Evolutionary conservation across 2,888 invertebrate genomes (phyloP).

Genomic region (Schizotus pectinicornis): DNA sequence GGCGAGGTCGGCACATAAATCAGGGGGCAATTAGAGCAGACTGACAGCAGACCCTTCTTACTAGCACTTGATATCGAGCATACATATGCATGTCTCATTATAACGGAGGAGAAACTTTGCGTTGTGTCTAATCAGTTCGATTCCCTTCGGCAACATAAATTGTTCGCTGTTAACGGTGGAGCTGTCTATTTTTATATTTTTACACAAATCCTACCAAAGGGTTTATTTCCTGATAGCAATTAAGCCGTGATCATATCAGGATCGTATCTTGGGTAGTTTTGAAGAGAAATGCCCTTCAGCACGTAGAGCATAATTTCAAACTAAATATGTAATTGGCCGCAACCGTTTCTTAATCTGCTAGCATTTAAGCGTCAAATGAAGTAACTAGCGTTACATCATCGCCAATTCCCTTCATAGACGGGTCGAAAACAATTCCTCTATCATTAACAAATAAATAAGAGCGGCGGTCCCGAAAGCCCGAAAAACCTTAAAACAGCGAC

Average conservation of each 20-base stretch:
- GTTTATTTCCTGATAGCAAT: neutral
- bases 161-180: slow-evolving; percentile 49
- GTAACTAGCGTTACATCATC: slow-evolving; percentile 14
- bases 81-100: slow-evolving; percentile 58
- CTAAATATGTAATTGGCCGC: neutral
- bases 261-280: no score
- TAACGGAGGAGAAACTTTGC: slow-evolving; percentile 42
- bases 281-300: no score
- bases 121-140: slow-evolving; percentile 51
- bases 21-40: slow-evolving; percentile 47
- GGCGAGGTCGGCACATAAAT: slow-evolving; percentile 41
- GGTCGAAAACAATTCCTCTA: neutral
- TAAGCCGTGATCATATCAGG: no score
- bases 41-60: slow-evolving; percentile 51
- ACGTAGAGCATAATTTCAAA: no score
- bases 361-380: slow-evolving; percentile 1
- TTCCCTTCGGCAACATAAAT: slow-evolving; percentile 50
- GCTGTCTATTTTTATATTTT: slow-evolving; percentile 34
- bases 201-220: neutral
- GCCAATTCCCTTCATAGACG: slow-evolving; percentile 16
- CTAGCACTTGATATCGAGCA: slow-evolving; percentile 50
- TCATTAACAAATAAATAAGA: neutral
- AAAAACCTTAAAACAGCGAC: neutral
- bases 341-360: slow-evolving; percentile 5
- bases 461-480: neutral